These are phyloP conservation scores for Podilymbus podiceps DNA, from an alignment of 2,113 vertebrate species.

Conservation along the genomic window DNA sequence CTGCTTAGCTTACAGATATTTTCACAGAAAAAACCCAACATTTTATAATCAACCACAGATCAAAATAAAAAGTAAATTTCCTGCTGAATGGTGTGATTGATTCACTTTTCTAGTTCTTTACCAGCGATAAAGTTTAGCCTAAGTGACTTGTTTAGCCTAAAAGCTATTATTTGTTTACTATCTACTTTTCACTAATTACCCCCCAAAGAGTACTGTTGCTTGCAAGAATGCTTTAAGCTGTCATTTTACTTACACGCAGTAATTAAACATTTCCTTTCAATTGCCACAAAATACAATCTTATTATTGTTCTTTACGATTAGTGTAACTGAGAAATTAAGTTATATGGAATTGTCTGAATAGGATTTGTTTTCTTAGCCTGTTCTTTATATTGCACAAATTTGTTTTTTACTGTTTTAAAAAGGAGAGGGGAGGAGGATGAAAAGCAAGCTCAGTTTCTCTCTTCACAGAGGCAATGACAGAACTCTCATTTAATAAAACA, in stretches of 20 bases:
- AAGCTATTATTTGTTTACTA: conserved; percentile 2
- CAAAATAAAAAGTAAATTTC: neutral
- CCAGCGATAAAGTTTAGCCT: neutral
- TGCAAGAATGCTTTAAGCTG: conserved; percentile 30
- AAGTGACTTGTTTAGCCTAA: conserved; percentile 28
- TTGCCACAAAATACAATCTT: conserved; percentile 6
- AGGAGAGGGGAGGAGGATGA: neutral
- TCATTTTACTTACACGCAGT: conserved; percentile 23
- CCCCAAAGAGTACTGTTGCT: conserved; percentile 7
- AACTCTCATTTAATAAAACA: conserved; percentile 9
- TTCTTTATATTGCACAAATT: neutral
- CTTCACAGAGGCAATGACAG: neutral
- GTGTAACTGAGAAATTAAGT: conserved; percentile 45
- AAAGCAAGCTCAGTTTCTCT: neutral
- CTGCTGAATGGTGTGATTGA: neutral
- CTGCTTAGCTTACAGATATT: neutral
- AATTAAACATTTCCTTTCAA: conserved; percentile 55
- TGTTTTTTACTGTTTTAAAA: neutral
- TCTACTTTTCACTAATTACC: conserved; percentile 34
- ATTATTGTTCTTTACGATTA: conserved; percentile 40
- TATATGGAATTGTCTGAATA: conserved; percentile 13
- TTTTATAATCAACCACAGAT: neutral
- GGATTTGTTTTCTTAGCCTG: neutral
- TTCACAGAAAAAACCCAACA: too few species aligned
- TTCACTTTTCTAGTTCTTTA: neutral